Conservation (phyloP, 2,888 invertebrate genomes). For the Chironomus riparius region DNA sequence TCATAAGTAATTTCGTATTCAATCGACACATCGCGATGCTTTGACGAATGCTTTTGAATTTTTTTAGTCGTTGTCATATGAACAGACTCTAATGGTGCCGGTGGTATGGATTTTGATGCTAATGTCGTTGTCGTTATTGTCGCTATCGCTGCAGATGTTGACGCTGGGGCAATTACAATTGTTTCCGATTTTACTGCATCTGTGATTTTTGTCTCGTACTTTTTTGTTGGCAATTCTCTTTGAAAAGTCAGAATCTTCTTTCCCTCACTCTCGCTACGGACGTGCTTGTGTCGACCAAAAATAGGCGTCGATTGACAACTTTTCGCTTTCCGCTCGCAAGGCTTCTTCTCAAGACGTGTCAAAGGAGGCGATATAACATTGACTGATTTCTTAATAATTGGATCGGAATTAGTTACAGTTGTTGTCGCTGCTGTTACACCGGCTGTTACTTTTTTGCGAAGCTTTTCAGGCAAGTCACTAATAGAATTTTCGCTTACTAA, state of each 20-base stretch:
- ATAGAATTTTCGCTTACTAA: slow-evolving; percentile 19
- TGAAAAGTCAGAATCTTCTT: slow-evolving; percentile 19
- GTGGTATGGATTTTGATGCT: neutral
- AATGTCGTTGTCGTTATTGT: slow-evolving; percentile 10
- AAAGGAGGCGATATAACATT: slow-evolving; percentile 2
- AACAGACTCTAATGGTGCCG: slow-evolving; percentile 2
- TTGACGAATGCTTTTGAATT: slow-evolving; percentile 3
- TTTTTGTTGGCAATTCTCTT: slow-evolving; percentile 8
- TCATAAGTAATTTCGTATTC: slow-evolving; percentile 24
- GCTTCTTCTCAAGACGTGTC: neutral
- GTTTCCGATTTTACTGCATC: slow-evolving; percentile 15
- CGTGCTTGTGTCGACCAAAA: slow-evolving; percentile 12
- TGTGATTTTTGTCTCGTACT: neutral
- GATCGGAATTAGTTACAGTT: slow-evolving; percentile 13
- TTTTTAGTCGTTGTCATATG: neutral
- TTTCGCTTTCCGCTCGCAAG: neutral
- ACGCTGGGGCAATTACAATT: slow-evolving; percentile 11
- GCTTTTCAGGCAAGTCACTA: neutral
- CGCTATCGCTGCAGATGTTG: neutral
- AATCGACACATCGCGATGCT: slow-evolving; percentile 14
- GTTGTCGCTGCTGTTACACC: neutral
- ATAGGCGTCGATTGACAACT: slow-evolving; percentile 19
- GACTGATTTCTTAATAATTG: slow-evolving; percentile 10
- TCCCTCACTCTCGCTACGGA: slow-evolving; percentile 1
- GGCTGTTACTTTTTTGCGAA: neutral